These are phyloP conservation scores for Thamnophis elegans DNA, from an alignment of 2,797 vertebrate species.

Conservation along the genomic window DNA sequence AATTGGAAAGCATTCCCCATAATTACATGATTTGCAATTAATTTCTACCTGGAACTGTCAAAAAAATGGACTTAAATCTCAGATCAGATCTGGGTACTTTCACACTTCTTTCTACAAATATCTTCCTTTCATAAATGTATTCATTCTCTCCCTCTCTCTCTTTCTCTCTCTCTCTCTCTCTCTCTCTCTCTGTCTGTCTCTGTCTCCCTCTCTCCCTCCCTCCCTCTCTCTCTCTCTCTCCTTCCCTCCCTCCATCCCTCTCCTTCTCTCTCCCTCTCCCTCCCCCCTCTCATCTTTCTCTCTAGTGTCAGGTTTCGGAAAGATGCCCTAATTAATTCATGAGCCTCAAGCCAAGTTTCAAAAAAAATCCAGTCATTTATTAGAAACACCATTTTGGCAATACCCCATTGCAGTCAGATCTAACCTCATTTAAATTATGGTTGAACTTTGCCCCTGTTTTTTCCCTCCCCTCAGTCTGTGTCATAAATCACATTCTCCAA, in stretches of 20 bases:
- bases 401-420: too few species aligned
- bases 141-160: not conserved
- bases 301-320: too few species aligned
- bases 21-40: constrained; percentile 71
- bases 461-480: too few species aligned
- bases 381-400: too few species aligned
- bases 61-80: constrained; percentile 56
- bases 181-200: not conserved
- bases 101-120: not conserved
- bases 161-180: constrained; percentile 11
- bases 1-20: constrained; percentile 60
- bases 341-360: too few species aligned
- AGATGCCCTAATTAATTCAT: too few species aligned
- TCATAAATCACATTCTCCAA: too few species aligned
- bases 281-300: not conserved
- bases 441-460: too few species aligned
- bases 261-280: fast-evolving
- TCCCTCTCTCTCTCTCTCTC: not conserved
- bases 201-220: fast-evolving
- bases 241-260: too few species aligned
- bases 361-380: too few species aligned
- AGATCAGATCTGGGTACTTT: constrained; percentile 6
- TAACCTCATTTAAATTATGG: too few species aligned
- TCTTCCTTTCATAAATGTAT: not conserved
- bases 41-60: constrained; percentile 64